Percentiles rank a stretch among this genome's conserved stretches.
Conservation (phyloP, 2,888 invertebrate genomes). For the Timema cristinae region DNA sequence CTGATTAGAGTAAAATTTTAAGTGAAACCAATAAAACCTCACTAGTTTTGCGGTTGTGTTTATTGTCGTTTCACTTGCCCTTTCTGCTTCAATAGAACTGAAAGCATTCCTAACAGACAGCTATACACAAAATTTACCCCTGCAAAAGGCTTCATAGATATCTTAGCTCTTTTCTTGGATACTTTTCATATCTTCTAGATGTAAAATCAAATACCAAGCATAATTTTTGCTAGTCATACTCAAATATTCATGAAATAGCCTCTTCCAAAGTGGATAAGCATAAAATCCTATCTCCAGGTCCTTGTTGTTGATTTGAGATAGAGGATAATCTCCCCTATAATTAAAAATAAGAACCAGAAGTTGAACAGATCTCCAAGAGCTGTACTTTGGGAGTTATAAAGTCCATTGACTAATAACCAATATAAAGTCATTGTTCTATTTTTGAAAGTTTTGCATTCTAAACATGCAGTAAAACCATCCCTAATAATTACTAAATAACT, state of each 20-base stretch:
- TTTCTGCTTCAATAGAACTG: conserved; percentile 7
- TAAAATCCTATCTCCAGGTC: neutral
- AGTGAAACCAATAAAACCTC: neutral
- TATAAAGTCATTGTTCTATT: too few relatives aligned
- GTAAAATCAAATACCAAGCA: neutral
- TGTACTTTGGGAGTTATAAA: too few relatives aligned
- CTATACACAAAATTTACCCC: neutral
- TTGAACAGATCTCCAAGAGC: neutral
- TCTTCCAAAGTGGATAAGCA: neutral
- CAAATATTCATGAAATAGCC: neutral
- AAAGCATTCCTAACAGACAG: neutral
- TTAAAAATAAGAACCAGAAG: neutral
- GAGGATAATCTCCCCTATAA: neutral
- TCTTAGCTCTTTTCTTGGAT: neutral
- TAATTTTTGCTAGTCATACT: conserved; percentile 5
- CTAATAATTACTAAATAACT: too few relatives aligned
- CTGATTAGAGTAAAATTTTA: neutral
- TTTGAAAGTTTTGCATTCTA: too few relatives aligned
- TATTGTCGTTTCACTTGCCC: neutral
- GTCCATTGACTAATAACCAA: too few relatives aligned
- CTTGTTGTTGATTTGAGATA: neutral
- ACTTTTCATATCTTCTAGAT: neutral
- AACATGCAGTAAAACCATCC: too few relatives aligned
- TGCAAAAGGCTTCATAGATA: conserved; percentile 3
- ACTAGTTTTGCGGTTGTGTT: neutral